A percentile compares a stretch with the other conserved stretches of the same genome.
phyloP scores from a whole-genome alignment of 2,888 invertebrate species.

The Caenorhabditis becei region DNA sequence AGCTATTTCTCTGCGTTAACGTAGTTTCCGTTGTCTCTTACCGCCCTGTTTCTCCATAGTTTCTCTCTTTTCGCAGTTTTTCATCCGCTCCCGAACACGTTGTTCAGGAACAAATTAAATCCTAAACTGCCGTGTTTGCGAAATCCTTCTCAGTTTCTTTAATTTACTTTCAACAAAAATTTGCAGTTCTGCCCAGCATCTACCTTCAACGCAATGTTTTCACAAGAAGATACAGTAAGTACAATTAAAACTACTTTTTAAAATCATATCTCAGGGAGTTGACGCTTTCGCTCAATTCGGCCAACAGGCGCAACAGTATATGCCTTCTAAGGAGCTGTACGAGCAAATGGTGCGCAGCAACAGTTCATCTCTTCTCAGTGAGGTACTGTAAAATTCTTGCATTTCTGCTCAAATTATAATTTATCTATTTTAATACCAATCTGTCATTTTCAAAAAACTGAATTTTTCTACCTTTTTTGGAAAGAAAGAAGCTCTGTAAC shows the following conservation, averaged over 20 bases:
- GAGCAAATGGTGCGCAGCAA: conserved; percentile 26
- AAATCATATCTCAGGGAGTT: conserved; percentile 20
- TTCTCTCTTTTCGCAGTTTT: conserved; percentile 27
- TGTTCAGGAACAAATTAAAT: not conserved
- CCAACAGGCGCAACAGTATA: conserved; percentile 53
- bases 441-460: too few relatives aligned
- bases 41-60: conserved; percentile 44
- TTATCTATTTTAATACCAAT: too few relatives aligned
- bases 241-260: not conserved
- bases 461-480: too few relatives aligned
- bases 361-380: conserved; percentile 21
- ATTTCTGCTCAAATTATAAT: too few relatives aligned
- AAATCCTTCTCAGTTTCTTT: too few relatives aligned
- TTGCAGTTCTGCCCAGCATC: conserved; percentile 19
- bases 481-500: too few relatives aligned
- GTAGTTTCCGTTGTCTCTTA: conserved; percentile 18
- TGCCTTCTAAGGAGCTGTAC: conserved; percentile 39
- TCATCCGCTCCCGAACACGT: conserved; percentile 32
- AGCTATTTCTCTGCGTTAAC: conserved; percentile 34
- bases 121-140: too few relatives aligned
- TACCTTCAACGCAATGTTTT: conserved; percentile 38
- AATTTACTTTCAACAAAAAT: too few relatives aligned
- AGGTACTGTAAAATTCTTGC: too few relatives aligned
- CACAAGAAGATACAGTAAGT: conserved; percentile 37
- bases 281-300: conserved; percentile 61